A percentile compares a stretch with the other conserved stretches of the same genome.
These are phyloP conservation scores for Odontamblyopus lacepedii DNA, from an alignment of 2,797 vertebrate species.

Conservation along the genomic window DNA sequence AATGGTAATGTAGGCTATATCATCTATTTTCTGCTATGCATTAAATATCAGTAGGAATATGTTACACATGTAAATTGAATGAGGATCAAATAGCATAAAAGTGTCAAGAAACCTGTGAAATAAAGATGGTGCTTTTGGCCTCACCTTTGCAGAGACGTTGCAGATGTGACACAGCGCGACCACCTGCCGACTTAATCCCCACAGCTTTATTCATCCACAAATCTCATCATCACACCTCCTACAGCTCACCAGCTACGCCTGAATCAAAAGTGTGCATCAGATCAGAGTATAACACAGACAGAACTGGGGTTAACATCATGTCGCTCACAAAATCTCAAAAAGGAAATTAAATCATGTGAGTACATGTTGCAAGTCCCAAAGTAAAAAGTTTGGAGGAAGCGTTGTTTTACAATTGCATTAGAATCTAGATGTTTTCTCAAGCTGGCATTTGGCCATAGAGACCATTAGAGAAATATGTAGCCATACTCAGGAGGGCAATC, in stretches of 20 bases:
- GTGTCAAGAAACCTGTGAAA: slow-evolving; percentile 18
- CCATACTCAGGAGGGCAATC: slow-evolving; percentile 33
- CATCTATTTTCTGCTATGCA: background rate
- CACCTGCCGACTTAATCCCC: slow-evolving; percentile 44
- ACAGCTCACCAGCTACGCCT: slow-evolving; percentile 20
- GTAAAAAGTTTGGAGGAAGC: slow-evolving; percentile 22
- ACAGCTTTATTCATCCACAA: slow-evolving; percentile 39
- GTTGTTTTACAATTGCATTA: slow-evolving; percentile 22
- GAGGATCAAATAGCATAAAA: slow-evolving; percentile 11
- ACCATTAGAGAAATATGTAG: slow-evolving; percentile 54
- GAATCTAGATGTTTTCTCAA: slow-evolving; percentile 24
- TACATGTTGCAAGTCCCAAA: slow-evolving; percentile 1
- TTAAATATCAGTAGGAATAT: background rate
- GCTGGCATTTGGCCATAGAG: slow-evolving; percentile 48
- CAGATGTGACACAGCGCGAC: slow-evolving; percentile 28
- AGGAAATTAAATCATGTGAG: slow-evolving; percentile 19
- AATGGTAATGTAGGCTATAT: background rate
- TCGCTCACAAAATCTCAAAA: slow-evolving; percentile 1
- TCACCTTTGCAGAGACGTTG: slow-evolving; percentile 6
- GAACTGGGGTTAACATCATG: background rate
- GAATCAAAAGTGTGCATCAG: slow-evolving; percentile 20
- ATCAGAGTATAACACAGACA: background rate
- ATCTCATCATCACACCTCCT: slow-evolving; percentile 36
- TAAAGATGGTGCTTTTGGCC: slow-evolving; percentile 30
- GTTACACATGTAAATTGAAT: slow-evolving; percentile 1